Base-by-base conservation (phyloP, 2,113 vertebrate genomes). In the Pseudonaja textilis region DNA sequence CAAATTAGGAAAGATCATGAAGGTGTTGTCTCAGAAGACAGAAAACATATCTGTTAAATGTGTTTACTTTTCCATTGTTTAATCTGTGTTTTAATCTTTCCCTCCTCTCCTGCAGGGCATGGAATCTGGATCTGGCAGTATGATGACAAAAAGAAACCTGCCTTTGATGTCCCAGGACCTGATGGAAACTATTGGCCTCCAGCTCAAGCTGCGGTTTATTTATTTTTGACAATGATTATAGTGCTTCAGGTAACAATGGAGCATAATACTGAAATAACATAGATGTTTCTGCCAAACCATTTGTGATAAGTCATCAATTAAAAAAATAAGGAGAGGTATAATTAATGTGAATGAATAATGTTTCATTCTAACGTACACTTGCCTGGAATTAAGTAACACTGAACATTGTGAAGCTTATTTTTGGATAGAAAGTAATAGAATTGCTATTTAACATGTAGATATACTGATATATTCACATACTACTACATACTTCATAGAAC, bases 221-320 rank as follows among this genome's bases (percentile, higher is more conserved):
- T 99, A 39, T 99, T 99, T 97, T 97, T 99, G 94, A 99, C 99
- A 1, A 98, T 99, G 98, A 99, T 99, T 94, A 99, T 99, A 94
- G 98, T 99, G 91, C 98, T 99, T 91, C 99, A 99, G 99, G 99
- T 99, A 98, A 97, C 88, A 34, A 6, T 93, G 50, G 90, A 89
- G 85, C 93, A 45, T 8, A 2, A 87, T n/a, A 34, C 50, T 85
- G 54, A 93, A 56, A 39, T 25, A 93, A 12, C 54, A 52, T 16
- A 52, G 29, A 25, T 57, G 20, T 81, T 89, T 57, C 64, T 57
- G 25, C 87, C 18, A 81, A 18, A 20, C 18, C 47, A 56, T 45
- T 85, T 91, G 45, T n/a, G 29, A 61, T 25, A 29, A 50, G 14
- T 18, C 34, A 23, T 7, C 89, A 23, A 61, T 87, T 56, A 69